Evolutionary conservation across 2,888 invertebrate species (phyloP).

Genomic region (Drosophila quasianomalipes): DNA sequence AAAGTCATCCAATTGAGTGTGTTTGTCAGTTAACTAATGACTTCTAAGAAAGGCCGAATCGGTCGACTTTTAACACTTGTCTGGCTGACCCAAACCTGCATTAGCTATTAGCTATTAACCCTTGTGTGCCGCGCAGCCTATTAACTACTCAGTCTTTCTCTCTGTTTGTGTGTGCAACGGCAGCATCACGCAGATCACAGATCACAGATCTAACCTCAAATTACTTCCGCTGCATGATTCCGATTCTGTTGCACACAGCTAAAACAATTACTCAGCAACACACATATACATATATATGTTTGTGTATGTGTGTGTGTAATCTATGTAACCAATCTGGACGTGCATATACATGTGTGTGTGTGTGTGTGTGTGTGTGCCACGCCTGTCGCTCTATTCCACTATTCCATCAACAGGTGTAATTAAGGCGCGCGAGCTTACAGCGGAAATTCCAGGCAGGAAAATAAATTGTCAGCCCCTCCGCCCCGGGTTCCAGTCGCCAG

Average conservation of each 20-base stretch:
- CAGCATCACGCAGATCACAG: slow-evolving; percentile 39
- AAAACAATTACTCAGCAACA: slow-evolving; percentile 65
- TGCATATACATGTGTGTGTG: slow-evolving; percentile 16
- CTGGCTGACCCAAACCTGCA: slow-evolving; percentile 40
- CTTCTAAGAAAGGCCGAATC: slow-evolving; percentile 48
- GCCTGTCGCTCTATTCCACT: slow-evolving; percentile 64
- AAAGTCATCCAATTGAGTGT: slow-evolving; percentile 36
- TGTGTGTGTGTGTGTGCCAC: slow-evolving; percentile 28
- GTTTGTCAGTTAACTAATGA: slow-evolving; percentile 53
- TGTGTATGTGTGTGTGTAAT: slow-evolving; percentile 34
- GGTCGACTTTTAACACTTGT: slow-evolving; percentile 65
- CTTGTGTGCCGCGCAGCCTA: slow-evolving; percentile 47
- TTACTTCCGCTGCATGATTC: slow-evolving; percentile 80
- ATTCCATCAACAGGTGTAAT: slow-evolving; percentile 72
- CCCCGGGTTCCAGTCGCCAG: not conserved
- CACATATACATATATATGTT: not conserved
- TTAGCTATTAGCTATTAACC: slow-evolving; percentile 68
- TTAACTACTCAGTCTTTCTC: slow-evolving; percentile 55
- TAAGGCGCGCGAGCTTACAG: slow-evolving; percentile 62
- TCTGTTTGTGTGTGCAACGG: slow-evolving; percentile 9
- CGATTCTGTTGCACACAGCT: slow-evolving; percentile 50
- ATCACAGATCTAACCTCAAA: slow-evolving; percentile 74
- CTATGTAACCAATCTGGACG: slow-evolving; percentile 58
- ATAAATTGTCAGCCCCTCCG: slow-evolving; percentile 43
- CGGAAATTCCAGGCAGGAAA: slow-evolving; percentile 81